A percentile compares a stretch with the other conserved stretches of the same genome.
Conservation (phyloP, 2,113 vertebrate genomes). For the Candoia aspera region DNA sequence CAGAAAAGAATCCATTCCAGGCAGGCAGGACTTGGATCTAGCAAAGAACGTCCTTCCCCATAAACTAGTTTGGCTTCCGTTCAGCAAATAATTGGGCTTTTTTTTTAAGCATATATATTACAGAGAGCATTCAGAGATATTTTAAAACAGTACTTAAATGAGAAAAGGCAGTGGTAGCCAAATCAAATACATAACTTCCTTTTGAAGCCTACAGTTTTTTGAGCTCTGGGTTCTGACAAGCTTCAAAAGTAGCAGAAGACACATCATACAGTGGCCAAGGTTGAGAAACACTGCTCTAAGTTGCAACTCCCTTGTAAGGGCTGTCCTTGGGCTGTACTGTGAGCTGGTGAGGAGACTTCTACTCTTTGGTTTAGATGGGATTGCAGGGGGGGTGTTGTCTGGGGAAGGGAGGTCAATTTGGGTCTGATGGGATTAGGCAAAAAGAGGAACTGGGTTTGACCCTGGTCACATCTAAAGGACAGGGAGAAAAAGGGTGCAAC, state of each 20-base stretch:
- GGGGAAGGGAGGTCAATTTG: background rate
- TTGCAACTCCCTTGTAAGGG: background rate
- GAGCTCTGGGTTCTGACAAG: conserved; percentile 64
- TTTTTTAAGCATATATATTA: conserved; percentile 54
- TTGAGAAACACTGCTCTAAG: background rate
- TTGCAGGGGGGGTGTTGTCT: background rate
- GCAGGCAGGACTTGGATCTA: background rate
- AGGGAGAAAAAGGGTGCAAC: background rate
- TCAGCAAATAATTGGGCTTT: conserved; percentile 28
- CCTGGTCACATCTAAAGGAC: background rate
- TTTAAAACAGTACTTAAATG: conserved; percentile 61
- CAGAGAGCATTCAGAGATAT: conserved; percentile 55
- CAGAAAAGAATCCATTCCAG: background rate
- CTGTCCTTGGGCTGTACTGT: background rate
- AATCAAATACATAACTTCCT: conserved; percentile 63
- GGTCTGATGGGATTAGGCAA: background rate
- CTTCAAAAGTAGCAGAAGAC: conserved; percentile 69
- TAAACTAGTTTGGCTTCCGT: background rate
- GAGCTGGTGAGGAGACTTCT: background rate
- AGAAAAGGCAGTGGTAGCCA: conserved; percentile 48
- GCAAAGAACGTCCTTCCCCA: background rate
- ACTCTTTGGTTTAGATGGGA: background rate
- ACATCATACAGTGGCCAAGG: too few relatives aligned
- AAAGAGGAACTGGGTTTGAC: background rate
- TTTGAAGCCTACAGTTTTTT: conserved; percentile 72